Evolutionary conservation across 2,113 vertebrate genomes (phyloP).

Genomic region (Pelusios castaneus): DNA sequence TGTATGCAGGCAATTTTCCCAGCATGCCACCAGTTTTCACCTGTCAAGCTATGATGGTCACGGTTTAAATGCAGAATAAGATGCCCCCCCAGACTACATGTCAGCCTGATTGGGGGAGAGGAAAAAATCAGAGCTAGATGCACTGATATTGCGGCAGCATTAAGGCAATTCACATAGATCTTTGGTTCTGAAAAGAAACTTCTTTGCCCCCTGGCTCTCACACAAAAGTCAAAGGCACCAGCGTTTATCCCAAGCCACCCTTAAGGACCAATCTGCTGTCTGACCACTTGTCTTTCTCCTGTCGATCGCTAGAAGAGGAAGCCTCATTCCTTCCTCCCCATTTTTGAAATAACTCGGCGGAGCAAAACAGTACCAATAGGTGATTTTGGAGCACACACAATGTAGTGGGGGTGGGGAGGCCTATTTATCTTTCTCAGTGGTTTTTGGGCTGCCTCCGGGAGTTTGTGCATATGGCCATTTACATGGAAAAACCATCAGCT

Average conservation of each 20-base stretch:
- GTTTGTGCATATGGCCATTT: no score
- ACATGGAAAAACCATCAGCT: no score
- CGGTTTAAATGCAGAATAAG: rapidly evolving
- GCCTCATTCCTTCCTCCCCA: neutral
- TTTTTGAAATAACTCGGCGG: neutral
- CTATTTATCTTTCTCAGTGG: no score
- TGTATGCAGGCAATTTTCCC: neutral
- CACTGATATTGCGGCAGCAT: rapidly evolving
- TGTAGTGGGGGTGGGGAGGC: no score
- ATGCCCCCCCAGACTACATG: rapidly evolving
- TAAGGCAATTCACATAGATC: rapidly evolving
- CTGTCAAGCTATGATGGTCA: rapidly evolving
- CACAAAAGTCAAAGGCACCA: neutral
- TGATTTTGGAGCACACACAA: neutral
- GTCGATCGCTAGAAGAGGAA: neutral
- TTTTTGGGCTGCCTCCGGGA: no score
- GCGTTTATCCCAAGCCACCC: no score
- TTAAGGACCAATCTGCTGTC: neutral
- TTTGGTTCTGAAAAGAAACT: neutral
- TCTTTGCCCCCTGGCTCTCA: no score
- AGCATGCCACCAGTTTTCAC: neutral
- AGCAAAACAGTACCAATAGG: neutral
- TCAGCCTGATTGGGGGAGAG: rapidly evolving
- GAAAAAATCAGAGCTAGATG: rapidly evolving
- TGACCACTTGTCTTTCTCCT: no score